These are phyloP conservation scores for Melanostoma mellinum DNA, from an alignment of 2,888 invertebrate species.

Conservation along the genomic window DNA sequence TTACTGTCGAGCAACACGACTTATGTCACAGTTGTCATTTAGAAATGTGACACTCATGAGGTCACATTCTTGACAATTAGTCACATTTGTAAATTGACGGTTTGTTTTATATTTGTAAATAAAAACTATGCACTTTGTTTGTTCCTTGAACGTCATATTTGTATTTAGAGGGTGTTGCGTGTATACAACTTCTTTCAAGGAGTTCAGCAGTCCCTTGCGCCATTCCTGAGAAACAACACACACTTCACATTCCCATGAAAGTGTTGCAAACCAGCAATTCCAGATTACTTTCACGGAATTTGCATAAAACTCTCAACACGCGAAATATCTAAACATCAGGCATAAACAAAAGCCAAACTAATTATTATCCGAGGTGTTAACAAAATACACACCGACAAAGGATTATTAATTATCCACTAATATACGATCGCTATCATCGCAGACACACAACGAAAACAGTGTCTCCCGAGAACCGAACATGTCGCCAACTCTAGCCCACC, in stretches of 20 bases:
- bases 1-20: not conserved
- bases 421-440: constrained; percentile 40
- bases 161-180: too few relatives aligned
- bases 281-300: not conserved
- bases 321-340: constrained; percentile 39
- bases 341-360: constrained; percentile 68
- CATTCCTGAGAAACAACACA: not conserved
- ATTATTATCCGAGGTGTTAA: constrained; percentile 72
- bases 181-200: not conserved
- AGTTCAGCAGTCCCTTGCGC: not conserved
- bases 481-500: constrained; percentile 54
- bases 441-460: constrained; percentile 18
- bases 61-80: constrained; percentile 15
- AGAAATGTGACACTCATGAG: not conserved
- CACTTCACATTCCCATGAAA: not conserved
- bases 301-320: not conserved
- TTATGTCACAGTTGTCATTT: not conserved
- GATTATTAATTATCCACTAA: constrained; percentile 68
- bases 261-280: not conserved
- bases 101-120: too few relatives aligned
- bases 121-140: too few relatives aligned
- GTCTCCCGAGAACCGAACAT: constrained; percentile 20
- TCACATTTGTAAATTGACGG: constrained; percentile 8
- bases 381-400: constrained; percentile 66
- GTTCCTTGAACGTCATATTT: too few relatives aligned